Evolutionary conservation across 2,797 vertebrate genomes (phyloP), one percentile per base, ranked within the genome.

Genomic region (Cynopterus sphinx): DNA sequence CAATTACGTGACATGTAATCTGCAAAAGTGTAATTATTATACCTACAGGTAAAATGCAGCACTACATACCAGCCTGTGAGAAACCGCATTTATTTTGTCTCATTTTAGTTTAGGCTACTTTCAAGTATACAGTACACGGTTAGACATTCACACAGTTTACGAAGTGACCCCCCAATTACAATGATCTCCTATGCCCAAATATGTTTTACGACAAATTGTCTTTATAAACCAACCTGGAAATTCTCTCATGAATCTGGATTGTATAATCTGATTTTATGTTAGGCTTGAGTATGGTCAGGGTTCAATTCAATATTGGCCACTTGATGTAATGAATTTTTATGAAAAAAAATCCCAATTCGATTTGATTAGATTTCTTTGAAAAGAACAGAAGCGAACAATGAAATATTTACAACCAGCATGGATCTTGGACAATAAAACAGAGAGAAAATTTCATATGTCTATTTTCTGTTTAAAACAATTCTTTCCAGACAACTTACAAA

Each of bases 311-410:
- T 77, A 68, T 0, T 71, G 53, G 91, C 22, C 28, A 95, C 17
- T 7, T 43, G 8, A 91, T 67, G 88, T 91, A 81, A 57, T 3
- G 16, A 36, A 67, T 46, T 84, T 91, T 67, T 83, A 71, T 67
- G 39, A 74, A 91, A 5, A 5, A 91, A 39, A 82, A 93, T 19
- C 22, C 6, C 2, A 82, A 71, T 85, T 82, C 61, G 51, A 95
- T 83, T 83, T 67, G n/a, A 71, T 74, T 55, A 16, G 46, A 63
- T 94, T 90, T 96, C 26, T 90, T 94, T 91, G 33, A 85, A 51
- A 92, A 61, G 43, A 90, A 57, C 8, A 82, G n/a, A 87, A 36
- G 9, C 33, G 36, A 92, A 85, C 11, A 57, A 81, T 61, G 6
- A 65, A 57, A 77, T n/a, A 90, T 83, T 53, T 78, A 68, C 19